These are phyloP conservation scores for Chlorodrepanis virens DNA, from an alignment of 2,113 vertebrate genomes.

Conservation along the genomic window DNA sequence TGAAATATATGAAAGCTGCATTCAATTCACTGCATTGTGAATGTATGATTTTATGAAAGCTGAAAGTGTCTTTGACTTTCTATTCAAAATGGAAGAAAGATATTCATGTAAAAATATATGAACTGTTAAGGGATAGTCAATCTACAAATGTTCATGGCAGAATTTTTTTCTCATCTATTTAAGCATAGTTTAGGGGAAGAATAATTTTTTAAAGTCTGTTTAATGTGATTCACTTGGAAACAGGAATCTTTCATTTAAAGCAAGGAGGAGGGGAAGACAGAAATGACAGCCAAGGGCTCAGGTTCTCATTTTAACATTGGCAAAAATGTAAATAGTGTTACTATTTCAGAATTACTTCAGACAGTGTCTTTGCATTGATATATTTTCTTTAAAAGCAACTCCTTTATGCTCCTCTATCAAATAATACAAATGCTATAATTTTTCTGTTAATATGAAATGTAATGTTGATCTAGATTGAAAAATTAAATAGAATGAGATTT, in stretches of 20 bases:
- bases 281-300: slow-evolving; percentile 28
- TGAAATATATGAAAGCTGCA: neutral
- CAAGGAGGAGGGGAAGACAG: neutral
- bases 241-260: slow-evolving; percentile 10
- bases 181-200: slow-evolving; percentile 2
- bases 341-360: neutral
- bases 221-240: slow-evolving; percentile 16
- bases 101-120: slow-evolving; percentile 23
- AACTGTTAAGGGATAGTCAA: slow-evolving; percentile 8
- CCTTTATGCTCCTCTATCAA: neutral
- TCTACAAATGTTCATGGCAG: slow-evolving; percentile 3
- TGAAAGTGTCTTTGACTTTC: slow-evolving; percentile 9
- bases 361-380: neutral
- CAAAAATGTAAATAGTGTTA: slow-evolving; percentile 4
- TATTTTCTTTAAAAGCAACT: neutral
- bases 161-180: slow-evolving; percentile 7
- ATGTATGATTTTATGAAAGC: slow-evolving; percentile 8
- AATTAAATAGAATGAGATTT: neutral
- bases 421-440: neutral
- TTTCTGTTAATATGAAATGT: neutral
- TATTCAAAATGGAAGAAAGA: slow-evolving; percentile 10
- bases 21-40: neutral
- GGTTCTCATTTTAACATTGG: slow-evolving; percentile 14
- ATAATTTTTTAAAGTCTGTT: neutral
- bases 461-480: neutral